These are phyloP conservation scores for Andrena camellia DNA, from an alignment of 2,888 invertebrate genomes.

Conservation along the genomic window DNA sequence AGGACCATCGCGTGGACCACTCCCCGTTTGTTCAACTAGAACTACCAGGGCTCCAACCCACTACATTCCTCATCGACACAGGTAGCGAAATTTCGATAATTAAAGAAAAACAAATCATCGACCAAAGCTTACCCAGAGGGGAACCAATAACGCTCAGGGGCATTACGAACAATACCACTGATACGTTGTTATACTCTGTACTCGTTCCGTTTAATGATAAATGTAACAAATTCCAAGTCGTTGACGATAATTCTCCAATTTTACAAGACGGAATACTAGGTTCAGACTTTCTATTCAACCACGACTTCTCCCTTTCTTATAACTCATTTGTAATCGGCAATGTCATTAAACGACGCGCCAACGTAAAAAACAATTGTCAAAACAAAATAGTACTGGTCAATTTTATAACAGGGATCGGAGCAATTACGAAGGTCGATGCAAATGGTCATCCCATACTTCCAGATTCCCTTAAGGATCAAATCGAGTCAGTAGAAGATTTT, in stretches of 20 bases:
- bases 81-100: conserved; percentile 21
- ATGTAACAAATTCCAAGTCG: too few species aligned
- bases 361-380: not conserved
- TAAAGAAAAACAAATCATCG: conserved; percentile 6
- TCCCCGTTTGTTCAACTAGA: conserved; percentile 39
- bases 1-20: conserved; percentile 4
- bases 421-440: too few species aligned
- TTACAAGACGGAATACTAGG: too few species aligned
- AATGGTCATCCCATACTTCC: too few species aligned
- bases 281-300: too few species aligned
- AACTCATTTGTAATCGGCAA: conserved; percentile 8
- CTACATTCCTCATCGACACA: conserved; percentile 24
- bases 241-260: too few species aligned
- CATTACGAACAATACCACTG: conserved; percentile 1
- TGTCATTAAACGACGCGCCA: not conserved
- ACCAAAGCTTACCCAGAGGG: not conserved
- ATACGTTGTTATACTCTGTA: conserved; percentile 11
- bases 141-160: conserved; percentile 2
- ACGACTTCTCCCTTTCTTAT: too few species aligned
- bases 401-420: too few species aligned
- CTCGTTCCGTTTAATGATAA: conserved; percentile 6
- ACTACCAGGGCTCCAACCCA: conserved; percentile 14
- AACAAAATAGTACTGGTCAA: too few species aligned
- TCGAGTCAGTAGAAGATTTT: too few species aligned
- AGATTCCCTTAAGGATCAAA: too few species aligned